These are phyloP conservation scores for Paracanthobrama guichenoti DNA, from an alignment of 2,113 vertebrate genomes.

Conservation along the genomic window DNA sequence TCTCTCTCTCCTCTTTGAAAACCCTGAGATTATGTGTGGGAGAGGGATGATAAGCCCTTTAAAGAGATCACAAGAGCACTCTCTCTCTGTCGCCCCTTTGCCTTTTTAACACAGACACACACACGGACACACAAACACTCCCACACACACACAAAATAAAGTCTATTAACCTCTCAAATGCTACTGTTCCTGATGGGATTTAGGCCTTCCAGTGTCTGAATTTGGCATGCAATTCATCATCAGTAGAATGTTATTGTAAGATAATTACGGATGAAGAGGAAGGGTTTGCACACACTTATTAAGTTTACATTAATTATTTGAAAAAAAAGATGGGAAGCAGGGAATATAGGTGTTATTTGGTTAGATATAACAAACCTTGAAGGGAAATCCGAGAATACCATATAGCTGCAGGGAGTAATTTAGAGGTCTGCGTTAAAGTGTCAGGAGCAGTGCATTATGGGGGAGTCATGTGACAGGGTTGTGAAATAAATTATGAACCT, in stretches of 20 bases:
- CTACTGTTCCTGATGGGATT: constrained; percentile 46
- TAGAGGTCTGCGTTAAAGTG: constrained; percentile 31
- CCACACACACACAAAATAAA: constrained; percentile 36
- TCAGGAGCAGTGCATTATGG: constrained; percentile 39
- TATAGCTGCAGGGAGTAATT: constrained; percentile 36
- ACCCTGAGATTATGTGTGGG: constrained; percentile 43
- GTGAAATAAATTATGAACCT: constrained; percentile 11
- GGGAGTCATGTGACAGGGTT: constrained; percentile 29
- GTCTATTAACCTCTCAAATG: constrained; percentile 32
- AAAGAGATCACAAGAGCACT: constrained; percentile 43
- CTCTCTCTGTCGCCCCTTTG: constrained; percentile 36
- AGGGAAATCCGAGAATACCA: constrained; percentile 10
- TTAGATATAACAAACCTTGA: constrained; percentile 16
- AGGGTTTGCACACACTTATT: constrained; percentile 38
- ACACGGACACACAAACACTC: constrained; percentile 28
- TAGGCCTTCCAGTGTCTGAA: constrained; percentile 48
- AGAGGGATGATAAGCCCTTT: constrained; percentile 44
- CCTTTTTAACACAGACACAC: constrained; percentile 27
- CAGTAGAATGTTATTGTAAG: constrained; percentile 37
- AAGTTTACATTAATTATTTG: constrained; percentile 31
- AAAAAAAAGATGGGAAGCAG: background rate
- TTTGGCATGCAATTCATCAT: constrained; percentile 41
- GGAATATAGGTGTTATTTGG: constrained; percentile 32
- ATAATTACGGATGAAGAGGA: constrained; percentile 38
- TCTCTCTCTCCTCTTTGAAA: background rate